A percentile compares a stretch with the other conserved stretches of the same genome.
phyloP scores from a whole-genome alignment of 2,797 vertebrate genomes.

The Schizothorax lantsangensis region DNA sequence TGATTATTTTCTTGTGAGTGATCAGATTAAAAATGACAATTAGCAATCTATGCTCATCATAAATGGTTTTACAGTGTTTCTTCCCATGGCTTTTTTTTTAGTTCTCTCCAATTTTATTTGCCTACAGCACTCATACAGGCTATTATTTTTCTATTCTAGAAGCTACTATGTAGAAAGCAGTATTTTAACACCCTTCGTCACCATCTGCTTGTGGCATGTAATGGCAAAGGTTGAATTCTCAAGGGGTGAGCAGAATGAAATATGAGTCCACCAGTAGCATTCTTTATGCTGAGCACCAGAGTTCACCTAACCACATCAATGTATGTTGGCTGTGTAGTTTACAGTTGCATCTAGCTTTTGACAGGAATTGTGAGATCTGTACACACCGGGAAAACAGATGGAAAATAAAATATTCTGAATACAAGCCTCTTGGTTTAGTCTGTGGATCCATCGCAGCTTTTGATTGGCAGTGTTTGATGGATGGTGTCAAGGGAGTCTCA shows the following conservation, averaged over 20 bases:
- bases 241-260: slow-evolving; percentile 59
- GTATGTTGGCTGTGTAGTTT: not conserved
- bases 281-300: slow-evolving; percentile 60
- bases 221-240: slow-evolving; percentile 69
- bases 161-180: slow-evolving; percentile 55
- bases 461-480: not conserved
- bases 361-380: not conserved
- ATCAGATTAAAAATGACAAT: not conserved
- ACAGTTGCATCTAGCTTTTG: not conserved
- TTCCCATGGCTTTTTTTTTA: not conserved
- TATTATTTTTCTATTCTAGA: slow-evolving; percentile 58
- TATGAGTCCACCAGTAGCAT: slow-evolving; percentile 64
- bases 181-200: slow-evolving; percentile 61
- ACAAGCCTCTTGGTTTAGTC: not conserved
- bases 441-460: not conserved
- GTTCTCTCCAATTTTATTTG: slow-evolving; percentile 1
- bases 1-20: not conserved
- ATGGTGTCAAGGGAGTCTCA: not conserved
- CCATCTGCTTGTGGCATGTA: slow-evolving; percentile 73
- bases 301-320: not conserved
- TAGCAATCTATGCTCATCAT: not conserved
- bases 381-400: not conserved
- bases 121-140: not conserved
- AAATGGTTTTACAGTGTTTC: not conserved
- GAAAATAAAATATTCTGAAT: not conserved